Evolutionary conservation across 2,797 vertebrate species (phyloP), one percentile per base, ranked within the genome.

Genomic region (Hippoglossus hippoglossus): DNA sequence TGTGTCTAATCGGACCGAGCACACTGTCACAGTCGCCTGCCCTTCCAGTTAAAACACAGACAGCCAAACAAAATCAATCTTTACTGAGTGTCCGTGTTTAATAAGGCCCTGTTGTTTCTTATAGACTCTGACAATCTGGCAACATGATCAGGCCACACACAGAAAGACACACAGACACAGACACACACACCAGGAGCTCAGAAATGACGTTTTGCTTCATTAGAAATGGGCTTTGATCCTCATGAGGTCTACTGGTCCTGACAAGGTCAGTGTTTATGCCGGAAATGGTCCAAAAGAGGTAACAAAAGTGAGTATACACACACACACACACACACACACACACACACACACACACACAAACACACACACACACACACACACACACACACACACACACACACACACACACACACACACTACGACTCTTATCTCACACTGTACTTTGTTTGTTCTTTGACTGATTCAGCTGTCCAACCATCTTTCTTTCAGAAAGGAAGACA

Each of bases 41-140:
- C 62, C 72, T 59, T 74, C 77, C 83, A 80, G 63, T 84, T 88
- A 82, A 77, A 80, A 81, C 79, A 72, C 75, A 80, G 81, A 82
- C 76, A 67, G 79, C 68, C 80, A 80, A 85, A 82, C 70, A 62
- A 77, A 88, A 91, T 91, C 87, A 86, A 90, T 91, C 88, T 88
- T 88, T 74, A 82, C 85, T 44, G 87, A 87, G 70, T 75, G 83
- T 83, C 85, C 15, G 11, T 58, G 76, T 88, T 86, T 89, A 88
- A 90, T 90, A 87, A 83, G 73, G 65, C 64, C 67, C 28, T 87
- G 81, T 87, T 82, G 73, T 85, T 85, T 81, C 84, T 82, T 78
- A 93, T 86, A 63, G 85, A 90, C 79, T 87, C 67, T 89, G 87
- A 87, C 90, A 91, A 49, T 49, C 47, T 21, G 47, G 19, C 19